Evolutionary conservation across 2,113 vertebrate species (phyloP).

Genomic region (Hippotragus niger): DNA sequence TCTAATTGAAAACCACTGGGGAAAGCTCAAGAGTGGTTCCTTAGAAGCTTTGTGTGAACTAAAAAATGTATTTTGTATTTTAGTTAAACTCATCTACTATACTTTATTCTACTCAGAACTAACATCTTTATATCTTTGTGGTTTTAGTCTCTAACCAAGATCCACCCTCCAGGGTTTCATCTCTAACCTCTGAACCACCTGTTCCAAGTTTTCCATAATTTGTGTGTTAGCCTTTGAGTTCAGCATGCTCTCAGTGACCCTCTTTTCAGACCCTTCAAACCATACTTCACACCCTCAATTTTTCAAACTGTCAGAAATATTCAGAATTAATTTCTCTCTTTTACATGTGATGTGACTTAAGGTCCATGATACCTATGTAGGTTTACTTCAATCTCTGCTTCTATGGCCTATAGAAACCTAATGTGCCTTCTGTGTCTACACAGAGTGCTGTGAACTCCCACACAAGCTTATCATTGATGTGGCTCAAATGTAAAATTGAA

Average conservation of each 20-base stretch:
- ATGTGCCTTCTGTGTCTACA: fast-evolving
- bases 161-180: not conserved
- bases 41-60: not conserved
- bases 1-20: not conserved
- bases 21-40: not conserved
- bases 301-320: not conserved
- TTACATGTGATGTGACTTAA: not conserved
- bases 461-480: not conserved
- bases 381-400: not conserved
- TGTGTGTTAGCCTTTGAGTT: not conserved
- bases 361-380: not conserved
- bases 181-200: not conserved
- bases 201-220: not conserved
- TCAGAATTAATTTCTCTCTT: not conserved
- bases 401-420: not conserved
- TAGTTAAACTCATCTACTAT: not conserved
- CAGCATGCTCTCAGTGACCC: not conserved
- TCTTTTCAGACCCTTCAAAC: not conserved
- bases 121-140: not conserved
- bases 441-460: fast-evolving
- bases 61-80: not conserved
- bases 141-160: not conserved
- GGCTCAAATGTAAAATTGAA: not conserved
- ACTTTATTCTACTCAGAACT: not conserved
- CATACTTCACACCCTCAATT: not conserved